Percentiles rank a stretch among this genome's conserved stretches.
Evolutionary conservation across 2,797 vertebrate genomes (phyloP).

Genomic region (Spinus olivaceus): DNA sequence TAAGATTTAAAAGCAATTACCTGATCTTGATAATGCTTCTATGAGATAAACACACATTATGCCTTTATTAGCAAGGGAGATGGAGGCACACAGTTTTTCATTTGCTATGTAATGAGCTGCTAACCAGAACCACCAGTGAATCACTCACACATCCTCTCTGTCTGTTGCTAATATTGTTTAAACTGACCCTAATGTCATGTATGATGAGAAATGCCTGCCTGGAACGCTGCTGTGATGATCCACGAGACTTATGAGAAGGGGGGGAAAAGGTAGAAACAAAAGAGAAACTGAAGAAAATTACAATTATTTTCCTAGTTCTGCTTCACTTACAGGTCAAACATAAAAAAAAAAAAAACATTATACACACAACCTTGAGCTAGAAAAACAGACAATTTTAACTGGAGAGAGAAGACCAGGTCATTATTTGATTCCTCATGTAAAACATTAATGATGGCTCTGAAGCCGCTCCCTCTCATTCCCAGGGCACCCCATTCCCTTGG

Average conservation of each 20-base stretch:
- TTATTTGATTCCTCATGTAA: neutral
- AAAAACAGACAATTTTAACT: neutral
- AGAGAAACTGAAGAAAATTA: neutral
- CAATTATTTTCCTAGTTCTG: neutral
- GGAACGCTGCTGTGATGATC: neutral
- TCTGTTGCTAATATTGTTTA: neutral
- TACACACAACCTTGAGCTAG: neutral
- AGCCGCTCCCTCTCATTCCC: neutral
- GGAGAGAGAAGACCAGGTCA: neutral
- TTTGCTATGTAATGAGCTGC: neutral
- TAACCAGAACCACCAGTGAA: neutral
- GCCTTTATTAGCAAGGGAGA: neutral
- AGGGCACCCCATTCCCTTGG: no score
- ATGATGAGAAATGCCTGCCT: neutral
- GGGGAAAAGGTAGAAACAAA: accelerated
- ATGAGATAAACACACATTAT: neutral
- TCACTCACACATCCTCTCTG: neutral
- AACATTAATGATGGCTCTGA: neutral
- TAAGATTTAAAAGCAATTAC: slow-evolving; percentile 28
- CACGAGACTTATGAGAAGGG: neutral
- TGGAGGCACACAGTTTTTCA: neutral
- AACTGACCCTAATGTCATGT: accelerated
- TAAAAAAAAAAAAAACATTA: neutral
- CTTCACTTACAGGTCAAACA: neutral
- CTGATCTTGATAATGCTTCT: neutral